These are phyloP conservation scores for Trachythela sp. DNA, from an alignment of 64 coral and sea anemone genomes.

Conservation along the genomic window DNA sequence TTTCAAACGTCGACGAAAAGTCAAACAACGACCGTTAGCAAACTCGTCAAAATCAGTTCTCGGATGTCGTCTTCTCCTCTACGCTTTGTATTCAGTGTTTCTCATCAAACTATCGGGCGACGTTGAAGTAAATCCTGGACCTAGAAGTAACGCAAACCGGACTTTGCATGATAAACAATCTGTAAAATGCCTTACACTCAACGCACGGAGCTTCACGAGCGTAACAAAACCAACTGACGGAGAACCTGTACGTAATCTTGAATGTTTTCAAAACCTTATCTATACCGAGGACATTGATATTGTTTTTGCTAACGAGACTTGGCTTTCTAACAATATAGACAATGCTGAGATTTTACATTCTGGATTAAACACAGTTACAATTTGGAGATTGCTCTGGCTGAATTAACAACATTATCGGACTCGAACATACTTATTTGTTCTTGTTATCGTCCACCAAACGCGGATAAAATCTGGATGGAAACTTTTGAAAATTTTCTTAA, in stretches of 20 bases:
- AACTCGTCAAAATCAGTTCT: neutral
- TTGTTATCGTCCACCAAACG: neutral
- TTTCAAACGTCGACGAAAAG: neutral
- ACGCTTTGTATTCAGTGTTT: neutral
- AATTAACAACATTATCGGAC: neutral
- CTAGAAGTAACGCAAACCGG: neutral
- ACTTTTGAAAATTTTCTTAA: neutral
- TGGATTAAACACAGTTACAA: too few species aligned
- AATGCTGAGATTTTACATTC: neutral
- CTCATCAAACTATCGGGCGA: neutral
- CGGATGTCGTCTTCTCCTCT: neutral
- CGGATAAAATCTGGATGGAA: neutral
- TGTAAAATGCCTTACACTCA: neutral
- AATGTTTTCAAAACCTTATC: neutral
- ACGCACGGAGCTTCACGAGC: neutral
- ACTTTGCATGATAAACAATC: neutral
- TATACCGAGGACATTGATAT: neutral
- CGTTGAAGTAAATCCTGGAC: neutral
- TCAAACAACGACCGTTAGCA: neutral
- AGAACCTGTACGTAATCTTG: neutral
- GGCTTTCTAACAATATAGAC: neutral
- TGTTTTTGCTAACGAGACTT: constrained; percentile 16
- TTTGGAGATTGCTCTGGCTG: neutral
- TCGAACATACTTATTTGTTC: too few species aligned
- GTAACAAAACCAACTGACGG: neutral